Conservation (phyloP, 2,797 vertebrate genomes). For the Pagetopsis macropterus region DNA sequence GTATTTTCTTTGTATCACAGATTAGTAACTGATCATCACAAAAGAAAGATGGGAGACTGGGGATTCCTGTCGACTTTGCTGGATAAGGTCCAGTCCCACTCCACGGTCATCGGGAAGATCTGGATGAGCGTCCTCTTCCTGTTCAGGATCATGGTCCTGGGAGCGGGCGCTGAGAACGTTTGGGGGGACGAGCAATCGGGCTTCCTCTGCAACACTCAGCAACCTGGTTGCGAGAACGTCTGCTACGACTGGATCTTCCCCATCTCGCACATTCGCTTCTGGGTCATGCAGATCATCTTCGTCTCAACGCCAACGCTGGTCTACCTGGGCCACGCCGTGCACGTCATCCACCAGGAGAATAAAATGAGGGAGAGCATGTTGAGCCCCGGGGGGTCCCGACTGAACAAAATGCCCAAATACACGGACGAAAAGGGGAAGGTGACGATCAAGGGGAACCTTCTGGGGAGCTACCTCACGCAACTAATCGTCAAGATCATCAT, state of each 20-base stretch:
- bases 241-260: slow-evolving; percentile 95
- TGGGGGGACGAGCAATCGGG: slow-evolving; percentile 96
- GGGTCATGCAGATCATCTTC: slow-evolving; percentile 97
- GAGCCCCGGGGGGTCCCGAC: slow-evolving; percentile 54
- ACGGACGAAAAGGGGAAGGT: slow-evolving; percentile 86
- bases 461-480: slow-evolving; percentile 91
- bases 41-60: slow-evolving; percentile 91
- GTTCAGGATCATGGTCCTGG: slow-evolving; percentile 95
- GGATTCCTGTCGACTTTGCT: slow-evolving; percentile 90
- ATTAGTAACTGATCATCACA: slow-evolving; percentile 37
- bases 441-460: slow-evolving; percentile 90
- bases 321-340: slow-evolving; percentile 84
- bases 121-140: slow-evolving; percentile 97
- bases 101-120: slow-evolving; percentile 94
- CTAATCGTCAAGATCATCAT: slow-evolving; percentile 91
- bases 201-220: slow-evolving; percentile 92
- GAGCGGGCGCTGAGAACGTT: slow-evolving; percentile 91
- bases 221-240: slow-evolving; percentile 95
- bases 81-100: slow-evolving; percentile 95
- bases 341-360: slow-evolving; percentile 89
- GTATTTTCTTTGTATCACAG: slow-evolving; percentile 38
- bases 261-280: slow-evolving; percentile 97
- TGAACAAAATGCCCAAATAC: slow-evolving; percentile 84
- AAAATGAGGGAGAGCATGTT: slow-evolving; percentile 84
- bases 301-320: slow-evolving; percentile 84